These are phyloP conservation scores for Dasypolia templi DNA, from an alignment of 2,888 invertebrate species.

Conservation along the genomic window DNA sequence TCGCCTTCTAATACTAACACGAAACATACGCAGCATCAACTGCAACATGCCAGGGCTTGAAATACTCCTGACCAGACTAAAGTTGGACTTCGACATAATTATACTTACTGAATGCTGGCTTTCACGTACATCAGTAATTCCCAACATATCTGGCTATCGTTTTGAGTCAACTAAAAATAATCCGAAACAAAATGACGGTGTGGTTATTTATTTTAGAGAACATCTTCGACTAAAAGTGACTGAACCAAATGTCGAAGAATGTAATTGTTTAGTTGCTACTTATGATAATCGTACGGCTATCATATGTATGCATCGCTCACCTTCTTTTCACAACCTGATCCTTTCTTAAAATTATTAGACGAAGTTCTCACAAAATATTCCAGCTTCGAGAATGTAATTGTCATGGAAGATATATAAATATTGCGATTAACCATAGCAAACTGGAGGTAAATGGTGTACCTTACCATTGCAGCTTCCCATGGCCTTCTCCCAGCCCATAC, in stretches of 20 bases:
- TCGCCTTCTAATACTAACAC: too few species aligned
- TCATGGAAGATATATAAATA: too few species aligned
- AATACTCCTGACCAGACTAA: background rate
- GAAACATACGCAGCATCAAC: conserved; percentile 14
- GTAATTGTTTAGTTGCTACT: too few species aligned
- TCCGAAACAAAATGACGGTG: conserved; percentile 5
- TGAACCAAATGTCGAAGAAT: too few species aligned
- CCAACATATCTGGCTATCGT: too few species aligned
- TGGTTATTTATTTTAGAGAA: background rate
- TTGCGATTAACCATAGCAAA: background rate
- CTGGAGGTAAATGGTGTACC: conserved; percentile 6
- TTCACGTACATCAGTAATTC: too few species aligned
- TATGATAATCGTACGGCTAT: too few species aligned
- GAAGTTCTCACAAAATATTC: too few species aligned
- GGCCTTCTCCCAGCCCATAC: conserved; percentile 20
- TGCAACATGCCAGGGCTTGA: conserved; percentile 7
- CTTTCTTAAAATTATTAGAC: too few species aligned
- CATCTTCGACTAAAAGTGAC: background rate
- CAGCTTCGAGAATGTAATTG: too few species aligned
- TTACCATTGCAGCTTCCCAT: conserved; percentile 8
- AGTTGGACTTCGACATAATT: background rate
- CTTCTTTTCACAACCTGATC: too few species aligned
- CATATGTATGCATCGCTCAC: too few species aligned
- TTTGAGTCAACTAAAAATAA: background rate
- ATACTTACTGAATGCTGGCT: conserved; percentile 17